Evolutionary conservation across 2,797 vertebrate species (phyloP).

Genomic region (Ataeniobius toweri): DNA sequence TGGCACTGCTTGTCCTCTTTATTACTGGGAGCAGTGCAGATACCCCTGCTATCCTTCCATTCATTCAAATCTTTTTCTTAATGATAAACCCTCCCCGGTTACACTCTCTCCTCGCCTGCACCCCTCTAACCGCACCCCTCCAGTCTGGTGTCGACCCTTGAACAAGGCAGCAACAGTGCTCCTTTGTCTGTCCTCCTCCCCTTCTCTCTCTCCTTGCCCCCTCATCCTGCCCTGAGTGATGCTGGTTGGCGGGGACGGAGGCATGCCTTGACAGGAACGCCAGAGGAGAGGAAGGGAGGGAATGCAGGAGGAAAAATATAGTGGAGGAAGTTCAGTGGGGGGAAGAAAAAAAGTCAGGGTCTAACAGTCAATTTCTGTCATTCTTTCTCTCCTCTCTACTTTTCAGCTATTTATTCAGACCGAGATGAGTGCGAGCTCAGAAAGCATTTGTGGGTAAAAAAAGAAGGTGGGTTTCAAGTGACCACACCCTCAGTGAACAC

Average conservation of each 20-base stretch:
- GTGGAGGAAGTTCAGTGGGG: constrained; percentile 5
- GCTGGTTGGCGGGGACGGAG: constrained; percentile 79
- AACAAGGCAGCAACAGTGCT: constrained; percentile 87
- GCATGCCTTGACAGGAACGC: constrained; percentile 87
- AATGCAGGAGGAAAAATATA: constrained; percentile 37
- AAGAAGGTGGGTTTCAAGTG: constrained; percentile 31
- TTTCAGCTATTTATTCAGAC: constrained; percentile 85
- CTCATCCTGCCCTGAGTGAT: constrained; percentile 68
- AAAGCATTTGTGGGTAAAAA: constrained; percentile 22
- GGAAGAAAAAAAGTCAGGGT: constrained; percentile 43
- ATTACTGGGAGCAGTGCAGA: constrained; percentile 71
- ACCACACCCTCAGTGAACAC: constrained; percentile 57
- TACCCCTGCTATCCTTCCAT: constrained; percentile 75
- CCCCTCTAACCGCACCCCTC: constrained; percentile 54
- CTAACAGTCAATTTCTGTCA: constrained; percentile 74
- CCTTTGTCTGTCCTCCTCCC: constrained; percentile 85
- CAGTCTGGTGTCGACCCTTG: constrained; percentile 61
- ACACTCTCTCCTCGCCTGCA: constrained; percentile 46
- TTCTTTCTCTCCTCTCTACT: constrained; percentile 74
- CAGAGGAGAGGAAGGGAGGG: constrained; percentile 64
- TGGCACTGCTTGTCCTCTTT: constrained; percentile 73
- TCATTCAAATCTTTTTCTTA: constrained; percentile 83
- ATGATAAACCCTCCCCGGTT: constrained; percentile 67
- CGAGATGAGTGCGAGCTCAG: constrained; percentile 66
- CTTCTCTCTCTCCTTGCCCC: constrained; percentile 54